Conservation (phyloP, 2,888 invertebrate genomes). For the Eupithecia vulgata region DNA sequence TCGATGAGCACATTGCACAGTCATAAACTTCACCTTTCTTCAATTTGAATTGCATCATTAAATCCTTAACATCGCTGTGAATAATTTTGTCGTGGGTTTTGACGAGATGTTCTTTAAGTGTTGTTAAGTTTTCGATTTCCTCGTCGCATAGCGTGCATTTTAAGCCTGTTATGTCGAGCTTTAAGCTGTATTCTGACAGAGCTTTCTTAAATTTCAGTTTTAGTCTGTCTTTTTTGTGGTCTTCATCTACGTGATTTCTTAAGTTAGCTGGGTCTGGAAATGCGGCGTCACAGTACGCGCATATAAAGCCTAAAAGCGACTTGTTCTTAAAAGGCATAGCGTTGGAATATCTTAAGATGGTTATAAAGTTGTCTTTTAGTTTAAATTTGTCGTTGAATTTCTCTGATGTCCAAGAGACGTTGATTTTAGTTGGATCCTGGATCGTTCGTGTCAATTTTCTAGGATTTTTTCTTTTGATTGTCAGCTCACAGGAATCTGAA, state of each 20-base stretch:
- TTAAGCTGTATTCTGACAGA: constrained; percentile 34
- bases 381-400: constrained; percentile 9
- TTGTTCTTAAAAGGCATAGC: constrained; percentile 12
- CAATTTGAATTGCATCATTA: constrained; percentile 69
- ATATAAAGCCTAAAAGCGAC: constrained; percentile 2
- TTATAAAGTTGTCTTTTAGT: constrained; percentile 1
- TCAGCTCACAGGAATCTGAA: constrained; percentile 7
- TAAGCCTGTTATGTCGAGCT: constrained; percentile 72
- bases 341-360: neutral
- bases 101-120: constrained; percentile 64
- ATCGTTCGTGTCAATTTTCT: constrained; percentile 3
- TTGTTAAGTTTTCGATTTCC: constrained; percentile 54
- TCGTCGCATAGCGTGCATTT: constrained; percentile 64
- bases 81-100: constrained; percentile 64
- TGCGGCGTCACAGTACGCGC: constrained; percentile 1
- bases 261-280: neutral
- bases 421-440: constrained; percentile 1
- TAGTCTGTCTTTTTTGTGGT: neutral
- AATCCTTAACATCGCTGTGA: constrained; percentile 67
- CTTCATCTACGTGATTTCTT: neutral
- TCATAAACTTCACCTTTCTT: constrained; percentile 57
- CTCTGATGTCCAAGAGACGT: neutral
- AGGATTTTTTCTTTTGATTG: constrained; percentile 6
- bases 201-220: constrained; percentile 9
- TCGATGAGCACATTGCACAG: constrained; percentile 68